Base-by-base conservation (phyloP, 2,113 vertebrate genomes). In the Labeo rohita region DNA sequence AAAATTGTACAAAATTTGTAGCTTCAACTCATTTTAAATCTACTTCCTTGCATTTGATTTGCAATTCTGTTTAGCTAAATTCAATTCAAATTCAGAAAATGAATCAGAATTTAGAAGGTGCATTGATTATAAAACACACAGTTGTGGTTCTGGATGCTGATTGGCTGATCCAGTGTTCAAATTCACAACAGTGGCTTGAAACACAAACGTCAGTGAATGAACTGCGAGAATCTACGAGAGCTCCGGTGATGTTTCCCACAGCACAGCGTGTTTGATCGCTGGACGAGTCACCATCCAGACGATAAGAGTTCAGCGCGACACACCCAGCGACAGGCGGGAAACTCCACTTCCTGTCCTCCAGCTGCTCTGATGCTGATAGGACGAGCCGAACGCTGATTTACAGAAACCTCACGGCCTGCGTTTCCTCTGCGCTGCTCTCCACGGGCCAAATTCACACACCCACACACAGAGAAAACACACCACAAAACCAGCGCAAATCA, bases 371-470 rank as follows among this genome's bases (percentile, higher is more conserved):
- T 13, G 63, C 84, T 85, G 72, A 89, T 65, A 84, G 56, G 16
- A 15, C 15, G 4, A 8, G 11, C 5, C 66, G 12, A 9, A 15
- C 8, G 6, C 68, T 75, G 59, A 74, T 76, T 85, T 77, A 72
- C 77, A 61, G 49, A 81, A 49, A 50, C 15, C 73, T 85, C 76
- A 65, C 9, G 9, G 47, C 56, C 72, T 59, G 77, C 73, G 52
- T 49, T 66, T 84, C 68, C 80, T 86, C 84, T 43, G 9, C 80
- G 49, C 65, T 79, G 65, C 79, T 39, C 86, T 85, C 79, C 50
- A 56, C 43, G 47, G 79, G 63, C 83, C 75, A 54, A 75, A 50
- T 86, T 89, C 76, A 80, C 88, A 86, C 86, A 86, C 84, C 43
- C 84, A 84, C 89, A 86, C 80, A 79, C 18, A 28, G 16, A 3